Conservation (phyloP, 2,113 vertebrate species). For the Scolopax mira region DNA sequence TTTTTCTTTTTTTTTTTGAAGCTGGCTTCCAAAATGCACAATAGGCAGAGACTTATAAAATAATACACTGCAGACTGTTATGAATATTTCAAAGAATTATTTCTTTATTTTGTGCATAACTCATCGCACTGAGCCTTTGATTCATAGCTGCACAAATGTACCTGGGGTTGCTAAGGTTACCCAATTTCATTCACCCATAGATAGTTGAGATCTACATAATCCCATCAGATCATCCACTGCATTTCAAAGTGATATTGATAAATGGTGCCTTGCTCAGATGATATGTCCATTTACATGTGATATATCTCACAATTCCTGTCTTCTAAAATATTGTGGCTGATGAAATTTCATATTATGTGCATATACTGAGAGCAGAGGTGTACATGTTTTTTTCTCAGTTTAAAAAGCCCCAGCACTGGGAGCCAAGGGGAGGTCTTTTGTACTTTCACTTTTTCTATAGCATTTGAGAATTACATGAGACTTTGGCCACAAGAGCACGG, state of each 20-base stretch:
- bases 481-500: background rate
- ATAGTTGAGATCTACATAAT: conserved; percentile 97
- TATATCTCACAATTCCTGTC: conserved; percentile 89
- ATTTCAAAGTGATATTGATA: conserved; percentile 90
- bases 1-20: conserved; percentile 9
- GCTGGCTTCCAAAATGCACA: conserved; percentile 64
- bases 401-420: conserved; percentile 18
- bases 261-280: conserved; percentile 91
- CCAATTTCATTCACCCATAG: conserved; percentile 91
- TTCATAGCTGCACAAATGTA: conserved; percentile 77
- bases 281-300: conserved; percentile 96
- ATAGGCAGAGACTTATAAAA: conserved; percentile 72
- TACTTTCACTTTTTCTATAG: background rate
- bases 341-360: conserved; percentile 76
- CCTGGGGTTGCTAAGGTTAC: conserved; percentile 99
- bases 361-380: conserved; percentile 59
- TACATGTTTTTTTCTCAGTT: conserved; percentile 16
- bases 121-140: conserved; percentile 73
- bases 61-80: conserved; percentile 71
- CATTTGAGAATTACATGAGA: background rate
- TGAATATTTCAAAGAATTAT: conserved; percentile 79
- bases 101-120: conserved; percentile 73
- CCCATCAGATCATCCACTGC: conserved; percentile 90
- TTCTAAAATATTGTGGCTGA: conserved; percentile 73
- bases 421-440: background rate